A percentile compares a stretch with the other conserved stretches of the same genome.
Conservation (phyloP, 2,113 vertebrate genomes). For the Motacilla alba region DNA sequence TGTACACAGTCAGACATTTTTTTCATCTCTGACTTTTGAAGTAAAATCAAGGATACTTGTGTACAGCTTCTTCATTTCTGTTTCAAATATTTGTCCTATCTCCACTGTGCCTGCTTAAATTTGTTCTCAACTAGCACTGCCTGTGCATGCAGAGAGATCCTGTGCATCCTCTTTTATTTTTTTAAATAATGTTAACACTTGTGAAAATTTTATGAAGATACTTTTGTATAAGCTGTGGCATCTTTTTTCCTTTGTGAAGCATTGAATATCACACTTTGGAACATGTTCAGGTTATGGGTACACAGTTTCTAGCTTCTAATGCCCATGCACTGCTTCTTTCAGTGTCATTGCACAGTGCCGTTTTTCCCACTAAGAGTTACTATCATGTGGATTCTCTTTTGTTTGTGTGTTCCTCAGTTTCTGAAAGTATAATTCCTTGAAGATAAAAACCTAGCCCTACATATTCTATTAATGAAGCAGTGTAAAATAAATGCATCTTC, state of each 20-base stretch:
- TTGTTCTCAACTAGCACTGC: slow-evolving; percentile 91
- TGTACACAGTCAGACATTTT: slow-evolving; percentile 63
- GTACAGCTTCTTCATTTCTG: slow-evolving; percentile 73
- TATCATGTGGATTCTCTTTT: slow-evolving; percentile 73
- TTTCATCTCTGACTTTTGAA: slow-evolving; percentile 64
- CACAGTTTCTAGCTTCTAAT: slow-evolving; percentile 71
- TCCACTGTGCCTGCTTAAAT: slow-evolving; percentile 87
- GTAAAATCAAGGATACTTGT: slow-evolving; percentile 58
- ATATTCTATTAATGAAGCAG: slow-evolving; percentile 72
- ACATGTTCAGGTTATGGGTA: slow-evolving; percentile 77
- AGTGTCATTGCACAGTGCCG: slow-evolving; percentile 68
- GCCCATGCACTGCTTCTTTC: slow-evolving; percentile 70
- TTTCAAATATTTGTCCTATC: slow-evolving; percentile 64
- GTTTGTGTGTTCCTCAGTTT: slow-evolving; percentile 67
- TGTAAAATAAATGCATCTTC: slow-evolving; percentile 75
- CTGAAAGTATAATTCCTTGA: slow-evolving; percentile 69
- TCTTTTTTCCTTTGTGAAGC: slow-evolving; percentile 82
- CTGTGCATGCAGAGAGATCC: slow-evolving; percentile 86
- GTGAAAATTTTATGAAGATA: slow-evolving; percentile 91
- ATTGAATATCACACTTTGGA: slow-evolving; percentile 80
- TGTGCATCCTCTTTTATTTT: slow-evolving; percentile 89
- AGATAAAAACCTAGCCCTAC: slow-evolving; percentile 22
- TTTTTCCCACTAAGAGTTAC: slow-evolving; percentile 59
- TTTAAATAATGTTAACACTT: slow-evolving; percentile 90
- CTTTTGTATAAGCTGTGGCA: slow-evolving; percentile 90